These are phyloP conservation scores for Drosophila sucinea DNA, from an alignment of 1,140 invertebrate species.

Conservation along the genomic window DNA sequence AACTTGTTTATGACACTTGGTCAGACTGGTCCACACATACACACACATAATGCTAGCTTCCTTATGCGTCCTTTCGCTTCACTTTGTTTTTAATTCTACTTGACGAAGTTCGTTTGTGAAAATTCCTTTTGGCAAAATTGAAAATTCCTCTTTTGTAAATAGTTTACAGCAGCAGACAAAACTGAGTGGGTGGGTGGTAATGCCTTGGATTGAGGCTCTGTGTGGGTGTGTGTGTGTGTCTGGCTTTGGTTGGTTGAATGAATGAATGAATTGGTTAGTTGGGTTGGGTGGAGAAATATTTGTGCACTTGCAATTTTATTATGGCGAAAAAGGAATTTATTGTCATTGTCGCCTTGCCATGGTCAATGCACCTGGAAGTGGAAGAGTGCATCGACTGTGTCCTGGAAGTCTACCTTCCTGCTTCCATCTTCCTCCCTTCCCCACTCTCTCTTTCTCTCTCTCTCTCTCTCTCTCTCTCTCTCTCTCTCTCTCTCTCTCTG, in stretches of 20 bases:
- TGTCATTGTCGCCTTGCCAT: slow-evolving; percentile 57
- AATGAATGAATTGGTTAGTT: slow-evolving; percentile 22
- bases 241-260: not conserved
- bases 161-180: slow-evolving; percentile 39
- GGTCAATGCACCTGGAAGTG: slow-evolving; percentile 66
- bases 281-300: slow-evolving; percentile 53
- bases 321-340: slow-evolving; percentile 63
- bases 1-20: slow-evolving; percentile 75
- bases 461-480: too few relatives aligned
- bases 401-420: slow-evolving; percentile 2
- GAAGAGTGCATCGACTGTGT: slow-evolving; percentile 3
- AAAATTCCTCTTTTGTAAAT: slow-evolving; percentile 69
- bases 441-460: too few relatives aligned
- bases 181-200: slow-evolving; percentile 2
- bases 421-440: not conserved
- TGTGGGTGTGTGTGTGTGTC: not conserved
- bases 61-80: not conserved
- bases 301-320: slow-evolving; percentile 66
- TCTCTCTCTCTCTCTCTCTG: too few relatives aligned
- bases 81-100: slow-evolving; percentile 62
- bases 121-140: slow-evolving; percentile 76
- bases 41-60: slow-evolving; percentile 7
- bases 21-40: slow-evolving; percentile 42
- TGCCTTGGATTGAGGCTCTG: not conserved
- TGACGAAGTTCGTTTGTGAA: slow-evolving; percentile 32